phyloP scores from a whole-genome alignment of 2,113 vertebrate species.

The Theristicus caerulescens region DNA sequence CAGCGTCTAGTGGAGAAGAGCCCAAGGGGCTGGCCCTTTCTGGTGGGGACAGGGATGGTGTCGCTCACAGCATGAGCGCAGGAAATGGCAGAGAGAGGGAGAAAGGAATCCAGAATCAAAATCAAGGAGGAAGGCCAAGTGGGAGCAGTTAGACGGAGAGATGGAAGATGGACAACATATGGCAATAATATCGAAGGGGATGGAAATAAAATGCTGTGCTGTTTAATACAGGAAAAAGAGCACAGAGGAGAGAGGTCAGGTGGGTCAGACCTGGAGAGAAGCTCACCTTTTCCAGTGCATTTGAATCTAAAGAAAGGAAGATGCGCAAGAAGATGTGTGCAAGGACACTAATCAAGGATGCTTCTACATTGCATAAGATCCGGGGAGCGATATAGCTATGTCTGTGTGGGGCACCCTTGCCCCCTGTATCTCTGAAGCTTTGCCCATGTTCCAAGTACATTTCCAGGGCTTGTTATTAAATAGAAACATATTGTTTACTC shows the following conservation, averaged over 20 bases:
- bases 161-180: neutral
- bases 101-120: neutral
- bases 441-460: neutral
- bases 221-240: neutral
- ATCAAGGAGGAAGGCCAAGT: neutral
- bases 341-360: neutral
- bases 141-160: neutral
- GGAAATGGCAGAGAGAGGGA: neutral
- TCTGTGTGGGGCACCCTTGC: accelerated
- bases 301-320: neutral
- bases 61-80: neutral
- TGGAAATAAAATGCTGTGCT: neutral
- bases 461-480: neutral
- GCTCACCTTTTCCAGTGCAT: neutral
- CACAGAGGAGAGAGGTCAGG: neutral
- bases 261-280: neutral
- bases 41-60: neutral
- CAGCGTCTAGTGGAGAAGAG: neutral
- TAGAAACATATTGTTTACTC: neutral
- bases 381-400: neutral
- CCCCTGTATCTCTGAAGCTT: neutral
- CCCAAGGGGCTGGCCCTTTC: neutral
- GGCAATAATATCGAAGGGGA: neutral
- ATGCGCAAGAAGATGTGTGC: neutral
- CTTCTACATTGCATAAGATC: neutral